phyloP scores from a whole-genome alignment of 2,113 vertebrate genomes.

The Etheostoma spectabile region DNA sequence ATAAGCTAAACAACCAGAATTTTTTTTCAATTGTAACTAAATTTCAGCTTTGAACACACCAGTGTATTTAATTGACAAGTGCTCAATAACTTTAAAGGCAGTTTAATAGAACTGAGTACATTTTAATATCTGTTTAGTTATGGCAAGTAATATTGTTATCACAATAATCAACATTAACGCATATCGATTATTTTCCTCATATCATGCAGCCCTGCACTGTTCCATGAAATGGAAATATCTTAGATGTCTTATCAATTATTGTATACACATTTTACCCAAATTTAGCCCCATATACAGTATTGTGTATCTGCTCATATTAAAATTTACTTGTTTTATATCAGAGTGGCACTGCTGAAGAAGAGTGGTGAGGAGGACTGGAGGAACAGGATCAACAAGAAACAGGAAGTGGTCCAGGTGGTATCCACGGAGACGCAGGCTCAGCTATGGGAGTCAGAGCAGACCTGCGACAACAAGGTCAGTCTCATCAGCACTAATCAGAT shows the following conservation, averaged over 20 bases:
- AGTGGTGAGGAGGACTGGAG: slow-evolving; percentile 98
- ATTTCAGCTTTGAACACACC: too few relatives aligned
- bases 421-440: slow-evolving; percentile 78
- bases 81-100: too few relatives aligned
- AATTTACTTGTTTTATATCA: slow-evolving; percentile 55
- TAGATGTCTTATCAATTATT: background rate
- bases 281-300: background rate
- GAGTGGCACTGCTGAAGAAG: slow-evolving; percentile 94
- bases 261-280: background rate
- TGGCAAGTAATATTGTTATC: too few relatives aligned
- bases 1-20: too few relatives aligned
- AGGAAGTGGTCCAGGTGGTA: slow-evolving; percentile 86
- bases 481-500: background rate
- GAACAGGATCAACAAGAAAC: slow-evolving; percentile 93
- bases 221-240: background rate
- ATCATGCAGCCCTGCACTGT: background rate
- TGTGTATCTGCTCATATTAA: background rate
- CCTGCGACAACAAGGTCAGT: slow-evolving; percentile 90
- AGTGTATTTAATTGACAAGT: too few relatives aligned
- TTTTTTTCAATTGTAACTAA: too few relatives aligned
- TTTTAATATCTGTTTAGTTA: too few relatives aligned
- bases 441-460: slow-evolving; percentile 86
- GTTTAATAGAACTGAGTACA: too few relatives aligned
- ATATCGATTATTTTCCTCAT: too few relatives aligned
- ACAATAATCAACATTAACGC: too few relatives aligned